Evolutionary conservation across 2,888 invertebrate species (phyloP).

Genomic region (Exocentrus adspersus): DNA sequence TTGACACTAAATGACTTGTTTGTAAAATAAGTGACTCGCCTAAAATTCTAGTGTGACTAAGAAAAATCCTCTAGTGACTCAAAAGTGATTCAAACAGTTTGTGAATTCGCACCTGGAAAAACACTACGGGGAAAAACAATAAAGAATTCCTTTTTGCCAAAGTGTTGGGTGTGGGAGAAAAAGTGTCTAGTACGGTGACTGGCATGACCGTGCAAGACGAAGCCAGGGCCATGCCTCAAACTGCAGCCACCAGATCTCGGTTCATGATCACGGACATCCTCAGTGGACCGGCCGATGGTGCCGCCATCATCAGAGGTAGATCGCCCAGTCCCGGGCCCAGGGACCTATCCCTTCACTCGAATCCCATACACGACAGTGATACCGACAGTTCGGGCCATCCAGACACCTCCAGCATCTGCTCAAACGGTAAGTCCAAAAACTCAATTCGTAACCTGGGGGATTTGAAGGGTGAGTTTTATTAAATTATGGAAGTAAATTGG

Average conservation of each 20-base stretch:
- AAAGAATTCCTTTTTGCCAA: conserved; percentile 42
- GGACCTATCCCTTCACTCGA: conserved; percentile 66
- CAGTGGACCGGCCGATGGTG: conserved; percentile 71
- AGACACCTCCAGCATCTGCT: conserved; percentile 67
- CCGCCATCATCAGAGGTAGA: conserved; percentile 64
- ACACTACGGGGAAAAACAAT: conserved; percentile 1
- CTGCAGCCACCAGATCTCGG: conserved; percentile 73
- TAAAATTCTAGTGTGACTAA: background rate
- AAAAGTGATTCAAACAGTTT: conserved; percentile 1
- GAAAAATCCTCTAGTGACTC: background rate
- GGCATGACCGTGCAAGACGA: conserved; percentile 66
- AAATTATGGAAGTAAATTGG: too few species aligned
- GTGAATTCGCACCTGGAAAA: conserved; percentile 1
- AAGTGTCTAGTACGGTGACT: conserved; percentile 60
- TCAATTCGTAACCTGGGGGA: too few species aligned
- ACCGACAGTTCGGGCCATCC: conserved; percentile 68
- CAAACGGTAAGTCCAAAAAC: conserved; percentile 64
- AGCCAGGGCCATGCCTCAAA: conserved; percentile 62
- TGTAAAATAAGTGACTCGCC: too few species aligned
- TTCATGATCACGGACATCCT: conserved; percentile 93
- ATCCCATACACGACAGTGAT: conserved; percentile 64
- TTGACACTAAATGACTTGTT: too few species aligned
- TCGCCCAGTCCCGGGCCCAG: conserved; percentile 68
- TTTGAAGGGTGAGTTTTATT: too few species aligned
- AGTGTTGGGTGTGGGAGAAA: conserved; percentile 62